Evolutionary conservation across 2,888 invertebrate species (phyloP).

Genomic region (Eupithecia centaureata): DNA sequence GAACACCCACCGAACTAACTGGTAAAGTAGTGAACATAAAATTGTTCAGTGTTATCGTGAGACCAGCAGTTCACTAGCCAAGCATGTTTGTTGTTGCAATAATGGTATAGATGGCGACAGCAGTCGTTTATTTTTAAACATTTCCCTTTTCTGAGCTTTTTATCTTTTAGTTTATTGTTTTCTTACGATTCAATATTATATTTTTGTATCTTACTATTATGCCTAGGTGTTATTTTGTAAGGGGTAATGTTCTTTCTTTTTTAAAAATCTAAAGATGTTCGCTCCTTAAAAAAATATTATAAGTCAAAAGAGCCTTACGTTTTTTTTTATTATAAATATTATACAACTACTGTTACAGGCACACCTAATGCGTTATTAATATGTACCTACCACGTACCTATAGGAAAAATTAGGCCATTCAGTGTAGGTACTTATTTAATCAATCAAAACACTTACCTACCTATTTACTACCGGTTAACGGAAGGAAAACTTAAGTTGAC

Average conservation of each 20-base stretch:
- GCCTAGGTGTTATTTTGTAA: not conserved
- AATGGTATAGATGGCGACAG: not conserved
- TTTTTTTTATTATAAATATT: too few relatives aligned
- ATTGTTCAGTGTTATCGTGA: not conserved
- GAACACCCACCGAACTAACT: not conserved
- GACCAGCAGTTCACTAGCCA: not conserved
- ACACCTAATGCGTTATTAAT: too few relatives aligned
- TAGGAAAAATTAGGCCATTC: not conserved
- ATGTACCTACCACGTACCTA: not conserved
- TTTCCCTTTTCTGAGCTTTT: not conserved
- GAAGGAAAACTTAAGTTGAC: conserved; percentile 7
- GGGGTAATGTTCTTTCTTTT: not conserved
- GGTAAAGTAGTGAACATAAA: not conserved
- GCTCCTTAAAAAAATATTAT: too few relatives aligned
- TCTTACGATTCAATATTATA: not conserved
- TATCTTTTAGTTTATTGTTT: not conserved
- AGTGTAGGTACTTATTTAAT: not conserved
- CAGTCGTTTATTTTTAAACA: not conserved
- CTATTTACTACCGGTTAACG: not conserved
- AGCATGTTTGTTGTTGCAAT: not conserved
- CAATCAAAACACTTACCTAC: not conserved
- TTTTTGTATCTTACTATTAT: not conserved
- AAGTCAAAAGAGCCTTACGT: too few relatives aligned
- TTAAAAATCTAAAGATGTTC: too few relatives aligned
- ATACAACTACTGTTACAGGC: too few relatives aligned